Conservation (phyloP, 2,888 invertebrate genomes). For the Melinaea marsaeus region DNA sequence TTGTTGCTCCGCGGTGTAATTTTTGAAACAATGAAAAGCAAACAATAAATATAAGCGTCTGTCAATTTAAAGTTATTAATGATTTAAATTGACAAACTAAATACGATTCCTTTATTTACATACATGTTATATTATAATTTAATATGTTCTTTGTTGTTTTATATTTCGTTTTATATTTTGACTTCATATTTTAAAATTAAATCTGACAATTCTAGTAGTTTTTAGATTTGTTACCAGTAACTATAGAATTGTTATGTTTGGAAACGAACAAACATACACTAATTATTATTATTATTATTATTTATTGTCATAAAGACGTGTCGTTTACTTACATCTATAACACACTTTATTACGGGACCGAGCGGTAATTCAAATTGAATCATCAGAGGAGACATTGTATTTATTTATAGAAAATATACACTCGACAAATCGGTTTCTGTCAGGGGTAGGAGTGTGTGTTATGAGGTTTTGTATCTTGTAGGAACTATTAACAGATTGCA, state of each 20-base stretch:
- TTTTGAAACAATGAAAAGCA: neutral
- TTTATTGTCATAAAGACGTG: slow-evolving; percentile 3
- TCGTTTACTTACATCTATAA: slow-evolving; percentile 23
- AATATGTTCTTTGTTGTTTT: too few species aligned
- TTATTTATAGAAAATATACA: slow-evolving; percentile 53
- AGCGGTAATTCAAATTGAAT: slow-evolving; percentile 54
- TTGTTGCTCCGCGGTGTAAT: neutral
- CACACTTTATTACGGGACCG: slow-evolving; percentile 31
- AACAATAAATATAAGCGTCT: too few species aligned
- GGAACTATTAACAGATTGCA: slow-evolving; percentile 43
- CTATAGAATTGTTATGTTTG: too few species aligned
- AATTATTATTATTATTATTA: too few species aligned
- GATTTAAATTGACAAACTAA: neutral
- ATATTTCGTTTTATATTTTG: too few species aligned
- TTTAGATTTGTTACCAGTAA: too few species aligned
- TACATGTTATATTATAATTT: too few species aligned
- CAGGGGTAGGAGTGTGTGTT: slow-evolving; percentile 46
- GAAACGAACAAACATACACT: too few species aligned
- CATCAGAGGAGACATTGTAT: slow-evolving; percentile 52
- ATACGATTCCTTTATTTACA: too few species aligned
- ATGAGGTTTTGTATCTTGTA: slow-evolving; percentile 59
- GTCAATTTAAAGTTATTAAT: neutral
- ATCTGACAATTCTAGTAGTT: too few species aligned
- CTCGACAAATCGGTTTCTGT: slow-evolving; percentile 30
- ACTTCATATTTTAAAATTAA: too few species aligned